Evolutionary conservation across 2,888 invertebrate species (phyloP), one percentile per base, ranked within the genome.

Genomic region (Patella pellucida): DNA sequence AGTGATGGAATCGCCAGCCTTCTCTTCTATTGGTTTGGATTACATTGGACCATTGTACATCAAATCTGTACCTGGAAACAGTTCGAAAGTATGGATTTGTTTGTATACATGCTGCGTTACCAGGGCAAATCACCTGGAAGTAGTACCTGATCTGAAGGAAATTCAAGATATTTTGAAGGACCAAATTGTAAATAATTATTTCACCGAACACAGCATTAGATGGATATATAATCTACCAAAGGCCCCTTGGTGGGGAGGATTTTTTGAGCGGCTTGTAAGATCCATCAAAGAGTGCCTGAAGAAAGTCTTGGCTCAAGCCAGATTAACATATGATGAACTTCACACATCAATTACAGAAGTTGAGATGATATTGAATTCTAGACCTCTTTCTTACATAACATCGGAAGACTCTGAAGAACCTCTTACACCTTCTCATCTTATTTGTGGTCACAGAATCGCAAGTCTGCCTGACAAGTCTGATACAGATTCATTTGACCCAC

Each of bases 71-170:
- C 7, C 16, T 12, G 56, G 19, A 14, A 56, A 9, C 9, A 56
- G 11, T 19, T 62, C 62, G 9, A 62, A 62, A 14, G 62, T 62
- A 12, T 62, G 62, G 62, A 23, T 19, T 19, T 62, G 19, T 62
- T 23, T 62, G 19, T 62, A 62, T 23, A 62, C 62, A 62, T 23
- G 62, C 23, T 62, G 62, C 23, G 62, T 62, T 23, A 62, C 62
- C 62, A 19, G 62, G 16, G 62, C 62, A 23, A 23, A 23, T 23
- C 62, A 62, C 23, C 23, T 62, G 23, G 62, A 62, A 23, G 23
- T 62, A 23, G 62, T 62, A 15, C 62, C 62, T 19, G 62, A 62
- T 62, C 14, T 62, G 15, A n/a, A 19, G n/a, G 62, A 62, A 19
- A 62, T 62, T 23, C 19, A 11, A 9, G 23, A 62, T 11, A 62